phyloP scores from a whole-genome alignment of 2,888 invertebrate species.

The Harpagoxenus sublaevis region DNA sequence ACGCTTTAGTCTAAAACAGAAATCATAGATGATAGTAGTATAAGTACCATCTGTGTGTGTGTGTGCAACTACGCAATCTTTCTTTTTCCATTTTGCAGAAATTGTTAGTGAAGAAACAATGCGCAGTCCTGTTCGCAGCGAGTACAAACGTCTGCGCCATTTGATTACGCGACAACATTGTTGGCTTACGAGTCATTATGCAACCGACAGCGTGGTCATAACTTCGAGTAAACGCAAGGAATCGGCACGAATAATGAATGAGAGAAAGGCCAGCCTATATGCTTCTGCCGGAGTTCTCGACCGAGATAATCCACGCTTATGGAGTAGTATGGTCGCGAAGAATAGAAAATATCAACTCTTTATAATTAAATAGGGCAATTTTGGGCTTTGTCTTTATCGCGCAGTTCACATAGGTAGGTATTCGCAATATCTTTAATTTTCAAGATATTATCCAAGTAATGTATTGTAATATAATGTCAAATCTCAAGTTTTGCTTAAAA shows the following conservation, averaged over 20 bases:
- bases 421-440: not conserved
- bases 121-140: constrained; percentile 26
- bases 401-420: not conserved
- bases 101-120: constrained; percentile 31
- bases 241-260: constrained; percentile 72
- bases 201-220: constrained; percentile 50
- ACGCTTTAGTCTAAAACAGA: not conserved
- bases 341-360: constrained; percentile 20
- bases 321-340: not conserved
- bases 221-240: constrained; percentile 61
- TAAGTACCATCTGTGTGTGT: too few species aligned
- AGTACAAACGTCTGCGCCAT: constrained; percentile 38
- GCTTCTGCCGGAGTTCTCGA: constrained; percentile 41
- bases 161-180: constrained; percentile 57
- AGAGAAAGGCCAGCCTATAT: constrained; percentile 66
- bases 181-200: constrained; percentile 54
- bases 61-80: not conserved
- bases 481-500: not conserved
- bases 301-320: constrained; percentile 38
- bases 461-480: not conserved
- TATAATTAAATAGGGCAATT: not conserved
- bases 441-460: not conserved
- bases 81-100: constrained; percentile 10
- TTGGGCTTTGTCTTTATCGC: not conserved
- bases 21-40: not conserved